Evolutionary conservation across 2,797 vertebrate species (phyloP).

Genomic region (Varecia variegata): DNA sequence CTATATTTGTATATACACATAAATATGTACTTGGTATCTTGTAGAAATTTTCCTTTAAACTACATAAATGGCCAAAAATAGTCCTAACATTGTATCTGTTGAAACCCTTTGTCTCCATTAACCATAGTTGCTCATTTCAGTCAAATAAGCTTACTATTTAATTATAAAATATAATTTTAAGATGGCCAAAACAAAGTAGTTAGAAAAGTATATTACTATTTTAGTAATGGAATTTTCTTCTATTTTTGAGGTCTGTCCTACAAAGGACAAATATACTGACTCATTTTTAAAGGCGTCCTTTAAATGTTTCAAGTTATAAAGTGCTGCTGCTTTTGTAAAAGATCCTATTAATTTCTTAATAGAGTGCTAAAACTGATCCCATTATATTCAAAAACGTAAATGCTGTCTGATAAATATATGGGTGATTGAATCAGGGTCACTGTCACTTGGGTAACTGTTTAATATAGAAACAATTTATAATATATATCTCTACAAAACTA

Average conservation of each 20-base stretch:
- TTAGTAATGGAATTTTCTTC: constrained; percentile 8
- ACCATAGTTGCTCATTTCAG: background rate
- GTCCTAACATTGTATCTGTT: background rate
- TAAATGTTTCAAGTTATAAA: constrained; percentile 52
- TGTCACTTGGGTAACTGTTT: constrained; percentile 48
- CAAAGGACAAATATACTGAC: constrained; percentile 42
- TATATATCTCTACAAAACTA: constrained; percentile 34
- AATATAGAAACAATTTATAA: constrained; percentile 58
- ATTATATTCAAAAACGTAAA: constrained; percentile 45
- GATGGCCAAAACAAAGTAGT: background rate
- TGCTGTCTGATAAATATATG: constrained; percentile 45
- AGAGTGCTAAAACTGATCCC: background rate
- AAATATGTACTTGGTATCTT: background rate
- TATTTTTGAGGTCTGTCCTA: constrained; percentile 19
- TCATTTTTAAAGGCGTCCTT: constrained; percentile 13
- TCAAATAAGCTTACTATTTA: background rate
- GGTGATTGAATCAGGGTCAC: constrained; percentile 24
- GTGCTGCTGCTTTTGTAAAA: background rate
- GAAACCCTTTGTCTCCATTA: background rate
- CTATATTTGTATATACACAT: background rate
- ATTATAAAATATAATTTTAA: constrained; percentile 45
- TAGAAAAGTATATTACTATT: background rate
- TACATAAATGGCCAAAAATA: background rate
- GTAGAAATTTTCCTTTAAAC: background rate
- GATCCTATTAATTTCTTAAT: constrained; percentile 49